Percentiles rank a stretch among this genome's conserved stretches.
These are phyloP conservation scores for Microcebus ravelobensis DNA, from an alignment of 2,113 vertebrate species.

Conservation along the genomic window DNA sequence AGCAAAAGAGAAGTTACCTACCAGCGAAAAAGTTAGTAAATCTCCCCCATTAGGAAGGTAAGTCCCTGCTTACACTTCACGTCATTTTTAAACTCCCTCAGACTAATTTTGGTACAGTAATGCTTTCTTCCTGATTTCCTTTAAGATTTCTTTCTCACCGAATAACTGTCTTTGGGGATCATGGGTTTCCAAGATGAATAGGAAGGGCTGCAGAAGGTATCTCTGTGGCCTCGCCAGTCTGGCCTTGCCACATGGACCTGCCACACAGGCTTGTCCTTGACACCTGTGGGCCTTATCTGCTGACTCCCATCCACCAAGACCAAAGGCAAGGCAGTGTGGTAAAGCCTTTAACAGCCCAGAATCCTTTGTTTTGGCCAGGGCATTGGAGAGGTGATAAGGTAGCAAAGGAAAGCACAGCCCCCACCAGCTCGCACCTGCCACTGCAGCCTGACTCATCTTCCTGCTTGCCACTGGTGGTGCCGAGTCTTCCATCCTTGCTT, in stretches of 20 bases:
- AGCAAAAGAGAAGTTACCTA: slow-evolving; percentile 78
- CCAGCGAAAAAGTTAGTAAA: slow-evolving; percentile 79
- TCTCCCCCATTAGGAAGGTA: slow-evolving; percentile 81
- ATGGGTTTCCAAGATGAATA: not conserved
- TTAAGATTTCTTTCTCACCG: not conserved
- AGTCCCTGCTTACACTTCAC: slow-evolving; percentile 70
- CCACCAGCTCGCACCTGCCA: not conserved
- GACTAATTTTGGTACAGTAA: not conserved
- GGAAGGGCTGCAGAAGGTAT: not conserved
- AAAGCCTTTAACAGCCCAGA: not conserved
- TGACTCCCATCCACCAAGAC: not conserved
- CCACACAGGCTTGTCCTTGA: not conserved
- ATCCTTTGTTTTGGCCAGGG: rapidly evolving
- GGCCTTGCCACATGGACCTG: not conserved
- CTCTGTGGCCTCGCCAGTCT: not conserved
- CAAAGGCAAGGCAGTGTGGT: rapidly evolving
- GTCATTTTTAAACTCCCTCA: slow-evolving; percentile 46
- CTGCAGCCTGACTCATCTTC: rapidly evolving
- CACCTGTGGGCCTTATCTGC: not conserved
- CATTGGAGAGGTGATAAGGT: not conserved
- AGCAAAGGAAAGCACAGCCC: not conserved
- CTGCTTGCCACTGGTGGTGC: not conserved
- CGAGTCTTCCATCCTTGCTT: not conserved
- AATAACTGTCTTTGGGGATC: not conserved
- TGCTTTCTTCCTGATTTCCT: not conserved